phyloP scores from a whole-genome alignment of 2,113 vertebrate species.

The Carollia perspicillata region DNA sequence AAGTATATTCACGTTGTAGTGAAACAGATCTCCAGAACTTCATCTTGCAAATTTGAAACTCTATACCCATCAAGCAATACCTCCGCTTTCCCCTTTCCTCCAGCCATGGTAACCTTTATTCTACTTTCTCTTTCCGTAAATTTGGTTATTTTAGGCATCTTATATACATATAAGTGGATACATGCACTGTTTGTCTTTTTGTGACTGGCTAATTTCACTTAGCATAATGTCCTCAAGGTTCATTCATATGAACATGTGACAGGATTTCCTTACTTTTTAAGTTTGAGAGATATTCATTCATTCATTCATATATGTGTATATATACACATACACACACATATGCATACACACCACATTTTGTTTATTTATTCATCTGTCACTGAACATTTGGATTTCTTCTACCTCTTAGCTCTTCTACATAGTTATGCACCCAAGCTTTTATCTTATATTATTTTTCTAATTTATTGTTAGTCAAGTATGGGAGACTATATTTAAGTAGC shows the following conservation, averaged over 20 bases:
- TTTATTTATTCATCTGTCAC: not conserved
- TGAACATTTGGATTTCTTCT: not conserved
- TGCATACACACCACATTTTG: not conserved
- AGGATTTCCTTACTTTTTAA: not conserved
- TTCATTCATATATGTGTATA: not conserved
- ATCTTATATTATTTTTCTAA: not conserved
- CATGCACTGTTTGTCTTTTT: not conserved
- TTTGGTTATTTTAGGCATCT: not conserved
- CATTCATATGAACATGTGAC: not conserved
- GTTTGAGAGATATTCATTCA: not conserved
- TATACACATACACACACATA: not conserved
- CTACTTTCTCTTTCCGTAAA: not conserved
- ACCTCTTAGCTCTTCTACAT: not conserved
- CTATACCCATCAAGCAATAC: not conserved
- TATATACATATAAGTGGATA: not conserved
- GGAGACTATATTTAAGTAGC: not conserved
- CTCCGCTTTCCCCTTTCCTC: not conserved
- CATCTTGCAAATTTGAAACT: not conserved
- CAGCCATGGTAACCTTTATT: not conserved
- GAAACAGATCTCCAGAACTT: not conserved
- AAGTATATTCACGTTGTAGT: not conserved
- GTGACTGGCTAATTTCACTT: not conserved
- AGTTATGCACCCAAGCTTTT: not conserved
- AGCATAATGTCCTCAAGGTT: not conserved
- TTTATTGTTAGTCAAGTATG: not conserved